Base-by-base conservation (phyloP, 1,140 invertebrate species). In the Caenorhabditis briggsae region DNA sequence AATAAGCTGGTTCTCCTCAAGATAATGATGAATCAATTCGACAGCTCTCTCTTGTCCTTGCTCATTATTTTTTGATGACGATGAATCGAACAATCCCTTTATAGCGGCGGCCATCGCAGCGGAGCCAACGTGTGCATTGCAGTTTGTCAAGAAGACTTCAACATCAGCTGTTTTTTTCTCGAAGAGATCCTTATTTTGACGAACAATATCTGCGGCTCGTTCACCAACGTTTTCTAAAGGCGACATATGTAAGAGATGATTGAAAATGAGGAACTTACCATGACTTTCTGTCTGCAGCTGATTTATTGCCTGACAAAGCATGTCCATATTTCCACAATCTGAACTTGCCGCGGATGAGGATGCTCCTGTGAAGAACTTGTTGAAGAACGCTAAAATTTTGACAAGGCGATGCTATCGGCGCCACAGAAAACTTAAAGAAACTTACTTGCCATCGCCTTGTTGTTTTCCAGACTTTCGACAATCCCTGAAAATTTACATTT, bases 121-220 rank as follows among this genome's bases (percentile, higher is more conserved):
- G 20, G 61, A 61, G 12, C 55, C 55, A 20, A 78, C 83, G 20
- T 41, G 16, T 25, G 65, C 53, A 58, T 50, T 85, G 16, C 46
- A 50, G 23, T 70, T 20, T 9, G 41, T 6, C 12, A 85, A 20
- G 18, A 85, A 53, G 3, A 20, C 48, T 56, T 85, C 84, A 7
- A 74, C n/a, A 18, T 85, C 84, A 16, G 18, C 23, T 16, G 53
- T 6, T 56, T 85, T 85, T 16, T 74, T 64, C 25, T 85, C 84
- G 23, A 85, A 61, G 0, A 85, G 18, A 16, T 85, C 84, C 25
- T 74, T 85, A 58, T 85, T 55, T 41, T 74, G 74, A 14, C 84
- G 84, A 55, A 48, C 46, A 56, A 78, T 56, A 7, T 78, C 84
- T 16, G 84, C 84, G 12, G 65, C 84, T 7, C 18, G 50, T 2